Base-by-base conservation (phyloP, 2,113 vertebrate species). In the Neogobius melanostomus region DNA sequence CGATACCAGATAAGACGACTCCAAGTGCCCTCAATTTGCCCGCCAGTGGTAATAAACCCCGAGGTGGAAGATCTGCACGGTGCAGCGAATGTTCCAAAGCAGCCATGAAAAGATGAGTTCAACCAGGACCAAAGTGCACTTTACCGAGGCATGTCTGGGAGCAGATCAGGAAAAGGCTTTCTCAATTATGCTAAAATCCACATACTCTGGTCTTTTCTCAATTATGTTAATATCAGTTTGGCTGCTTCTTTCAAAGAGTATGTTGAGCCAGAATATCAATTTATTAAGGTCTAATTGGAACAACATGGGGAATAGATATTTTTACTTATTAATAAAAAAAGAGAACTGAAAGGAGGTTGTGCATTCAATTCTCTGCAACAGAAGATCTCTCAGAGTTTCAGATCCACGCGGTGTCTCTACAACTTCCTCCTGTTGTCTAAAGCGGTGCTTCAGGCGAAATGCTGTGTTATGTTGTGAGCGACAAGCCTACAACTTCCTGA, bases 11-110 rank as follows among this genome's bases (percentile, higher is more conserved):
- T 85, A 80, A 87, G 74, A 75, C 79, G 62, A 62, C 71, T 69
- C 71, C 75, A 71, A 75, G 72, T 73, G 43, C 72, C 66, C 69
- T 78, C 77, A 81, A 74, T 86, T 84, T 83, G 77, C 75, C 69
- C 83, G 72, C 82, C 82, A 70, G 59, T 75, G 64, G 65, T 53
- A 75, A 84, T 82, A 82, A 85, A 77, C 44, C 65, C 28, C 67
- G 43, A 72, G 62, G 52, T 59, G 54, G 53, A 75, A 16, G 68
- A 82, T 72, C 50, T 66, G 21, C 28, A n/a, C 21, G 6, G 51
- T 66, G 66, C 48, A 56, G 61, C 68, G 72, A 69, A 15, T 2
- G 15, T 47, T 45, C 17, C 62, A 62, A 70, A 77, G 62, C 72
- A 69, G 68, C 65, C 56, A 52, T 69, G 65, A 85, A 79, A 73